A percentile compares a stretch with the other conserved stretches of the same genome.
Conservation (phyloP, 2,797 vertebrate genomes). For the Arnoldichthys spilopterus region DNA sequence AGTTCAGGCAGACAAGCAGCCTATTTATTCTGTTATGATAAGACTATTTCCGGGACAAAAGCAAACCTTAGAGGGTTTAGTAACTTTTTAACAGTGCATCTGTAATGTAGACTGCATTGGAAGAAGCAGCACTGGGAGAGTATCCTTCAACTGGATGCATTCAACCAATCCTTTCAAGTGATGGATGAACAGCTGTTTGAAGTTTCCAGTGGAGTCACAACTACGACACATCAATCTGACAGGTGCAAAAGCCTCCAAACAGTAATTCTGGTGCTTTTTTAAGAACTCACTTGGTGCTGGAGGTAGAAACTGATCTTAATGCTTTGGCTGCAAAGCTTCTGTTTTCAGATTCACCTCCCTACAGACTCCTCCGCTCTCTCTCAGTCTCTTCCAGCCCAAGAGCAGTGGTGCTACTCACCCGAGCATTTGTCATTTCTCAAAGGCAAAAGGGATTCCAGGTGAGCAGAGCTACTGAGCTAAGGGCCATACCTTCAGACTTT, state of each 20-base stretch:
- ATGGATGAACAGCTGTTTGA: constrained; percentile 25
- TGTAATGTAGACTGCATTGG: background rate
- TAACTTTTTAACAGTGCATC: background rate
- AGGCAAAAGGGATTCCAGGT: constrained; percentile 30
- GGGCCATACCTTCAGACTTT: constrained; percentile 32
- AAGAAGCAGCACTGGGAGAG: constrained; percentile 1
- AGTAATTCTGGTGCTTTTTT: background rate
- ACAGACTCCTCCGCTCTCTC: background rate
- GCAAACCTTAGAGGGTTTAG: background rate
- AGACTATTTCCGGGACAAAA: background rate
- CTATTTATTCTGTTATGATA: constrained; percentile 11
- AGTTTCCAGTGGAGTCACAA: constrained; percentile 32
- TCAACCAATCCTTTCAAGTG: background rate
- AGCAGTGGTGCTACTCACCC: constrained; percentile 3
- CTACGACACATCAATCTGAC: constrained; percentile 24
- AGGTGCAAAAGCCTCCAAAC: background rate
- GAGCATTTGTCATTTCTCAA: constrained; percentile 21
- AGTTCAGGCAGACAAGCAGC: constrained; percentile 13
- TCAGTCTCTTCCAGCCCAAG: background rate
- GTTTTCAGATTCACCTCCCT: background rate
- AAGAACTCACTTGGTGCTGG: constrained; percentile 4
- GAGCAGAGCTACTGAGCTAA: constrained; percentile 48
- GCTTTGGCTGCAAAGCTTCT: constrained; percentile 3
- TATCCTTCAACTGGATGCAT: constrained; percentile 11
- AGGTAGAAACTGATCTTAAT: constrained; percentile 2